phyloP scores from a whole-genome alignment of 2,888 invertebrate species.

The Drosophila mimetica region DNA sequence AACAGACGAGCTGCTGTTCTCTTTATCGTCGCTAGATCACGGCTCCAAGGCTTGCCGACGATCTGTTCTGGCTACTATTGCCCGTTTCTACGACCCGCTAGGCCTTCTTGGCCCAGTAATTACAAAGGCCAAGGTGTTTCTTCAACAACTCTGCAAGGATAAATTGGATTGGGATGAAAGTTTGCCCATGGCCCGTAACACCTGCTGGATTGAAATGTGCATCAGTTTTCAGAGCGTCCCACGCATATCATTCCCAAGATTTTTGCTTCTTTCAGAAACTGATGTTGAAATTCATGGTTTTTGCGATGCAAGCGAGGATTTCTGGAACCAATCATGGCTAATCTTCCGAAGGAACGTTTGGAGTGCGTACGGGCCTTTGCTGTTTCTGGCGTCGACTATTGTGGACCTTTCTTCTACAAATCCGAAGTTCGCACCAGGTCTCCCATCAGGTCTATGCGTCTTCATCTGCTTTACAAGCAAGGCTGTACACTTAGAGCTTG shows the following conservation, averaged over 20 bases:
- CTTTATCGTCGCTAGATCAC: background rate
- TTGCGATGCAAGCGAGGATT: background rate
- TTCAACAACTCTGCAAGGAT: too few species aligned
- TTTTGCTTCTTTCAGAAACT: slow-evolving; percentile 1
- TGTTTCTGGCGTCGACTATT: background rate
- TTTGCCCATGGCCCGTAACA: background rate
- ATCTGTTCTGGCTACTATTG: background rate
- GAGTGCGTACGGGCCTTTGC: background rate
- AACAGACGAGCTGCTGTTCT: background rate
- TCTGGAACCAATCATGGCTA: too few species aligned
- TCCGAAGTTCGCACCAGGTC: too few species aligned
- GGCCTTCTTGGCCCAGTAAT: background rate
- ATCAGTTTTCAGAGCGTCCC: background rate
- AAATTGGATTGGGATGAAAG: background rate
- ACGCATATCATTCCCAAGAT: background rate
- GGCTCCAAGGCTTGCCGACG: background rate
- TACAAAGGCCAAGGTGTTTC: background rate
- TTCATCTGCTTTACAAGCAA: background rate
- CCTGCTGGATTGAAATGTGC: background rate
- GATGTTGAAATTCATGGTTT: background rate
- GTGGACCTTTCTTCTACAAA: too few species aligned
- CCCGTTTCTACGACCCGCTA: background rate
- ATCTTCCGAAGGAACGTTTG: too few species aligned
- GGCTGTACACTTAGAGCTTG: background rate
- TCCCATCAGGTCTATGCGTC: too few species aligned